Evolutionary conservation across 2,113 vertebrate genomes (phyloP).

Genomic region (Tympanuchus pallidicinctus): DNA sequence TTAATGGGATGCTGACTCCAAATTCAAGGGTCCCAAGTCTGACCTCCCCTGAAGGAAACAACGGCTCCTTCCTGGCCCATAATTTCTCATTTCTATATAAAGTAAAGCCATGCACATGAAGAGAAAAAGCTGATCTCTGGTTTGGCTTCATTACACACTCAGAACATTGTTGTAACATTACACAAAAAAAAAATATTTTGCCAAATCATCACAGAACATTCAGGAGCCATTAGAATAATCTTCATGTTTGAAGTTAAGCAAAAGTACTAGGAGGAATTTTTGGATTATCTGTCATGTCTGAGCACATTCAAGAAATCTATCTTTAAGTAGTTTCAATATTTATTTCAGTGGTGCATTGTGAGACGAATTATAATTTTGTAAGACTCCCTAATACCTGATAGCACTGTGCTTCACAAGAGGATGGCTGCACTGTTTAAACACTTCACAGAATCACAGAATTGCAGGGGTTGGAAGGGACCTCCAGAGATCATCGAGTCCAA

Average conservation of each 20-base stretch:
- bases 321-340: neutral
- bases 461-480: too few species aligned
- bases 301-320: neutral
- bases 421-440: neutral
- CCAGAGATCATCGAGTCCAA: too few species aligned
- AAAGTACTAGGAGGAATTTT: neutral
- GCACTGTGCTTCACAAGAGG: neutral
- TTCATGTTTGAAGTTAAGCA: neutral
- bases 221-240: neutral
- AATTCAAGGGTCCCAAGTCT: neutral
- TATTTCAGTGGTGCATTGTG: too few species aligned
- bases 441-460: too few species aligned
- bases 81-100: neutral
- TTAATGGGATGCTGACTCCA: neutral
- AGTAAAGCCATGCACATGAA: neutral
- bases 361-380: neutral
- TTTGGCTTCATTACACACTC: neutral
- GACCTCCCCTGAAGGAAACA: neutral
- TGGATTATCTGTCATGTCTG: neutral
- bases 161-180: neutral
- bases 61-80: neutral
- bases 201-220: neutral
- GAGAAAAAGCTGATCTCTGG: rapidly evolving
- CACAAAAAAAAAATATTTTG: neutral
- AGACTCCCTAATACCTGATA: neutral